These are phyloP conservation scores for Heteromormyrus szaboi DNA, from an alignment of 2,797 vertebrate genomes.

Conservation along the genomic window DNA sequence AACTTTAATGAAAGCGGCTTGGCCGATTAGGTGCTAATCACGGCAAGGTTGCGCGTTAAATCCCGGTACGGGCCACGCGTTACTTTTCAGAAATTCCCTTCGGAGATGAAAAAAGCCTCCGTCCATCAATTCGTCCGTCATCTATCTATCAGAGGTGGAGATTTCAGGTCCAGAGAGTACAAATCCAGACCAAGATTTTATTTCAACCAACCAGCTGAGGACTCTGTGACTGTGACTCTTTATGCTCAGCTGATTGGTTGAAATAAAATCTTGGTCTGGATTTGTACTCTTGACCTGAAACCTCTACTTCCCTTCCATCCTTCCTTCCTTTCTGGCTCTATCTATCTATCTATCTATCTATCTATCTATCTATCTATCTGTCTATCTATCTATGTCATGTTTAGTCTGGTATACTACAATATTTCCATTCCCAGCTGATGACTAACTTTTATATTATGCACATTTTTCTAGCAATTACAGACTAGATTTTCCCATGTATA, in stretches of 20 bases:
- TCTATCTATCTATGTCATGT: background rate
- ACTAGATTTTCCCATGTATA: background rate
- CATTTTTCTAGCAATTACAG: background rate
- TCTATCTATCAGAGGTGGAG: too few species aligned
- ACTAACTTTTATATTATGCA: background rate
- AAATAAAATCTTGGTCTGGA: too few species aligned
- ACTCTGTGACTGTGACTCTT: too few species aligned
- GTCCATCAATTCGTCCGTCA: background rate
- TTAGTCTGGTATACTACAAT: background rate
- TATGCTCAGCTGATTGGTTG: too few species aligned
- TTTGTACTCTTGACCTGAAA: too few species aligned
- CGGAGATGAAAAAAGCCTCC: background rate
- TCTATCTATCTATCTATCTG: too few species aligned
- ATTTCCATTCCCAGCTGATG: background rate
- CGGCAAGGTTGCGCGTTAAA: background rate
- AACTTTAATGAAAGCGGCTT: background rate
- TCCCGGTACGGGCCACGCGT: background rate
- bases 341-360: too few species aligned
- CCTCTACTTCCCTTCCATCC: too few species aligned
- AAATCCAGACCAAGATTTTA: too few species aligned
- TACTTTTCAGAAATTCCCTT: background rate
- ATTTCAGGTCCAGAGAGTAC: too few species aligned
- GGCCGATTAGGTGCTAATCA: background rate
- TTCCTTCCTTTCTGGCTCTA: too few species aligned
- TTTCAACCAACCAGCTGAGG: too few species aligned